These are phyloP conservation scores for Spisula solida DNA, from an alignment of 2,888 invertebrate genomes.

Conservation along the genomic window DNA sequence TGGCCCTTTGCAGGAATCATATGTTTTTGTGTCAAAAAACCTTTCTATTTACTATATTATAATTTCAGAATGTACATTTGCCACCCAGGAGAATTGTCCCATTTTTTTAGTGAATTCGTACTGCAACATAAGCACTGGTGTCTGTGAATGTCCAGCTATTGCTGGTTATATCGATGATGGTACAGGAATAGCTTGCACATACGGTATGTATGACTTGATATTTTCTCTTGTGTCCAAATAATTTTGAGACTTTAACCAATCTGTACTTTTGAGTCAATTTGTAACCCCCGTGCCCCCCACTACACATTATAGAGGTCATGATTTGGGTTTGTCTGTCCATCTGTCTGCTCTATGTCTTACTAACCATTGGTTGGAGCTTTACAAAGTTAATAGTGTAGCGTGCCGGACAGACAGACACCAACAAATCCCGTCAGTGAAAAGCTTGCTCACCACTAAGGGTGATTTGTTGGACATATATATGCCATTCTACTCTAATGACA, in stretches of 20 bases:
- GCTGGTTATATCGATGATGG: conserved; percentile 11
- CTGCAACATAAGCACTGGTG: background rate
- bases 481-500: too few species aligned
- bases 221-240: background rate
- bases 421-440: too few species aligned
- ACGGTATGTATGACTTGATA: conserved; percentile 2
- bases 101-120: conserved; percentile 9
- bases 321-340: background rate
- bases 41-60: too few species aligned
- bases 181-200: background rate
- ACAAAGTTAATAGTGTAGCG: too few species aligned
- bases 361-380: background rate
- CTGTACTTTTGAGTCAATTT: background rate
- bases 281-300: too few species aligned
- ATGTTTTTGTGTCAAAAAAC: too few species aligned
- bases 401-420: too few species aligned
- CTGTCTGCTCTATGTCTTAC: background rate
- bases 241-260: background rate
- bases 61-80: conserved; percentile 35
- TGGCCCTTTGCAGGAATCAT: too few species aligned
- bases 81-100: conserved; percentile 26
- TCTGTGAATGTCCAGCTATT: conserved; percentile 13
- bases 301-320: background rate
- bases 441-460: too few species aligned
- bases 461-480: too few species aligned